Evolutionary conservation across 2,797 vertebrate species (phyloP), one percentile per base, ranked within the genome.

Genomic region (Argentina silus): DNA sequence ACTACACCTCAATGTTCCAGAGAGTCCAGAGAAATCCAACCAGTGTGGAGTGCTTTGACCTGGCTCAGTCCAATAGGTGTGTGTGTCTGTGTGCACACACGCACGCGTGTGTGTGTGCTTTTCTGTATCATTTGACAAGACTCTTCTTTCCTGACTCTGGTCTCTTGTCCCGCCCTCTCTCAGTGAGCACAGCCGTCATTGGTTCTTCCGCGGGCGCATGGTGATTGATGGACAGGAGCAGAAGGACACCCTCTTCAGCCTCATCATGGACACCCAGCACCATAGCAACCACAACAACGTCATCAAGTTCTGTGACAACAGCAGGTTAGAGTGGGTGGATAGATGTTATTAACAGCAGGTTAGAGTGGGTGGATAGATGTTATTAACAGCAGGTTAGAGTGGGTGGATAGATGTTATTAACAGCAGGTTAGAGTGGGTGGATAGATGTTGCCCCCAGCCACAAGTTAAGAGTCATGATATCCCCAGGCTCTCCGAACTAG

Each of bases 241-340:
- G 86, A 60, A 88, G 6, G 91, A 92, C 47, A 96, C 96, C 0
- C 93, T 98, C 3, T 97, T 98, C 73, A 94, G 95, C 69, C 91
- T 96, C 72, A 95, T 98, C 79, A 97, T 97, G 95, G 93, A 91
- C 72, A 98, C 97, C 0, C 97, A 98, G 92, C 86, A 23, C 12
- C 90, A 90, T 74, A 97, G 96, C 76, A 97, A 97, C 84, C 93
- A 91, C 67, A 98, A 98, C 90, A 98, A 97, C 2, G 78, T 98
- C 84, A 97, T 98, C 91, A 96, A 97, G 89, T 98, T 98, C 93
- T 96, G 92, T 5, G 97, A 98, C 89, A 98, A 98, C 91, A 98
- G 97, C 96, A 98, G 97, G 97, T 97, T 6, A 72, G 81, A 44
- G 17, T 6, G n/a, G 10, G 14, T 8, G 12, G 14, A 7, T 15